These are phyloP conservation scores for Strix occidentalis DNA, from an alignment of 2,797 vertebrate species.

Conservation along the genomic window DNA sequence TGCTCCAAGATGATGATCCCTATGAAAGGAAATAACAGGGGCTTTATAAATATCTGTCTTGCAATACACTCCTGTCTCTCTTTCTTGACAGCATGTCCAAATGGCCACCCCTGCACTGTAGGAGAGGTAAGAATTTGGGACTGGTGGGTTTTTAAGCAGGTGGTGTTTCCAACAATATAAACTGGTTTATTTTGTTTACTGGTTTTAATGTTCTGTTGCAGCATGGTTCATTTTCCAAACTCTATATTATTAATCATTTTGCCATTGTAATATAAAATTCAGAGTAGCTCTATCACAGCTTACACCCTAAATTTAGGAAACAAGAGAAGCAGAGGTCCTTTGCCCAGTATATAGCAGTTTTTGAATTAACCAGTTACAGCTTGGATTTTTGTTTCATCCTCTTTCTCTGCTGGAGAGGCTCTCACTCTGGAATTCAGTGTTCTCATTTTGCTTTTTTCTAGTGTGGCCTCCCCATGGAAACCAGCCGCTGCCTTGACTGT, in stretches of 20 bases:
- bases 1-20: not conserved
- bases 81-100: constrained; percentile 82
- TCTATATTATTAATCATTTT: not conserved
- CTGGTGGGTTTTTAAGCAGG: not conserved
- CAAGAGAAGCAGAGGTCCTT: not conserved
- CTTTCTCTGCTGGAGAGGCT: not conserved
- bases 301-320: not conserved
- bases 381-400: not conserved
- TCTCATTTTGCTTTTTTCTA: constrained; percentile 40
- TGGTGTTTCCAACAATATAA: not conserved
- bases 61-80: not conserved
- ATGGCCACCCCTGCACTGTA: constrained; percentile 87
- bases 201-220: not conserved
- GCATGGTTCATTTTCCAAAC: not conserved
- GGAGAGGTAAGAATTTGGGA: constrained; percentile 85
- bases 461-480: constrained; percentile 86
- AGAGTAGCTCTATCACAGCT: not conserved
- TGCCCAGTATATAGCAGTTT: not conserved
- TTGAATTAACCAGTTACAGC: not conserved
- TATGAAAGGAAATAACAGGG: not conserved
- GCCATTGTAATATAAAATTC: not conserved
- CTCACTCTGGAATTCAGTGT: not conserved
- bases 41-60: not conserved
- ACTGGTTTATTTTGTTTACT: not conserved
- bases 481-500: constrained; percentile 82